Conservation (phyloP, 2,797 vertebrate genomes). For the Xenops minutus region DNA sequence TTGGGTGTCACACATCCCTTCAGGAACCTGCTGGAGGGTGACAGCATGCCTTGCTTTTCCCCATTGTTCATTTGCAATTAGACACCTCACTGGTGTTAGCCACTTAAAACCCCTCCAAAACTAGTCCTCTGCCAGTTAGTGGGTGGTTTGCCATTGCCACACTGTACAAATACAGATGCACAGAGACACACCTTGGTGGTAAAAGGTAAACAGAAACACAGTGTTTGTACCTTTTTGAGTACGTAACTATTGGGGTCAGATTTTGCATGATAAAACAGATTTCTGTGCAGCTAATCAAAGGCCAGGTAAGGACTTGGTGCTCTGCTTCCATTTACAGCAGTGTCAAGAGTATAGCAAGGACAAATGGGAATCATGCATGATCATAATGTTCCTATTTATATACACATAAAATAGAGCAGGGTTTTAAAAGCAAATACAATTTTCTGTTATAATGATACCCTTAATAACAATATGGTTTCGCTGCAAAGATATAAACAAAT, state of each 20-base stretch:
- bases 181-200: not conserved
- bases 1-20: not conserved
- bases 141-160: not conserved
- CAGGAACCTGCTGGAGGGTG: not conserved
- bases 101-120: not conserved
- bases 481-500: constrained; percentile 46
- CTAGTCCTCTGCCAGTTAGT: not conserved
- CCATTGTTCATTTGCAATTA: not conserved
- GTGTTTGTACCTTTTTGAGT: not conserved
- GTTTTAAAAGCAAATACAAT: constrained; percentile 54
- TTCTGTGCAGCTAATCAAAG: not conserved
- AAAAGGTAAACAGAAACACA: not conserved
- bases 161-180: not conserved
- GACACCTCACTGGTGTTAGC: not conserved
- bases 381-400: constrained; percentile 54
- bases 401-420: constrained; percentile 46
- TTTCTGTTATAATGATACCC: constrained; percentile 45
- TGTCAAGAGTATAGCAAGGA: constrained; percentile 41
- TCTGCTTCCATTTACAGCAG: constrained; percentile 6
- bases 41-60: fast-evolving
- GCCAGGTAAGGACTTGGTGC: not conserved
- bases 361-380: constrained; percentile 3
- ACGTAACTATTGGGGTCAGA: not conserved
- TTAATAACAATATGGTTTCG: constrained; percentile 65
- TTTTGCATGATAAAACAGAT: not conserved